These are phyloP conservation scores for Tubiluchus corallicola DNA, from an alignment of 2,888 invertebrate species.

Conservation along the genomic window DNA sequence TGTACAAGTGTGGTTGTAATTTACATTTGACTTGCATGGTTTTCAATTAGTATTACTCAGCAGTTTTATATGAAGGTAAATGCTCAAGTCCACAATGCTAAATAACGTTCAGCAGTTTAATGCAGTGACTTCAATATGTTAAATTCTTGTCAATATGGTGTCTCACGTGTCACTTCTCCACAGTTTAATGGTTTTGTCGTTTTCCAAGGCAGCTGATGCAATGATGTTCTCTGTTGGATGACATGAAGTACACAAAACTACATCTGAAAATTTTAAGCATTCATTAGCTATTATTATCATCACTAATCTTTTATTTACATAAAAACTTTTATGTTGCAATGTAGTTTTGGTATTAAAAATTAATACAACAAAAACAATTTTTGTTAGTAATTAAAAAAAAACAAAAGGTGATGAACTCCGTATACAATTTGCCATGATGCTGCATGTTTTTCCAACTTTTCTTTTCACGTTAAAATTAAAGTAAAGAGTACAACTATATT, in stretches of 20 bases:
- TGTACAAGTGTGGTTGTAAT: too few species aligned
- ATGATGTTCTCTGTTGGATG: slow-evolving; percentile 99
- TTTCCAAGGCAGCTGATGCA: slow-evolving; percentile 93
- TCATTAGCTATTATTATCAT: background rate
- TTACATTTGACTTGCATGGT: too few species aligned
- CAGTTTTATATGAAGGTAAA: too few species aligned
- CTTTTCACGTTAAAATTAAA: too few species aligned
- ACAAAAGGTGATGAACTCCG: background rate
- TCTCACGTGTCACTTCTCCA: slow-evolving; percentile 89
- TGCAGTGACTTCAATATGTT: too few species aligned
- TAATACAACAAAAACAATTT: slow-evolving; percentile 17
- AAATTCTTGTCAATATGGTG: too few species aligned
- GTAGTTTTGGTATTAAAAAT: background rate
- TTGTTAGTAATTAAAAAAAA: slow-evolving; percentile 11
- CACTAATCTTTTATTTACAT: too few species aligned
- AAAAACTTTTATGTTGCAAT: background rate
- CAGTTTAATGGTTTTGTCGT: slow-evolving; percentile 94
- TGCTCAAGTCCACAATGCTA: too few species aligned
- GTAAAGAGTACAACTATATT: too few species aligned
- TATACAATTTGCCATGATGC: slow-evolving; percentile 5
- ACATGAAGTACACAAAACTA: slow-evolving; percentile 91
- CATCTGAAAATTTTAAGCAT: slow-evolving; percentile 42
- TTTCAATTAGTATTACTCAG: too few species aligned
- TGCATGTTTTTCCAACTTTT: too few species aligned
- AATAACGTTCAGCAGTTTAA: too few species aligned